Evolutionary conservation across 2,113 vertebrate species (phyloP).

Genomic region (Daboia siamensis): DNA sequence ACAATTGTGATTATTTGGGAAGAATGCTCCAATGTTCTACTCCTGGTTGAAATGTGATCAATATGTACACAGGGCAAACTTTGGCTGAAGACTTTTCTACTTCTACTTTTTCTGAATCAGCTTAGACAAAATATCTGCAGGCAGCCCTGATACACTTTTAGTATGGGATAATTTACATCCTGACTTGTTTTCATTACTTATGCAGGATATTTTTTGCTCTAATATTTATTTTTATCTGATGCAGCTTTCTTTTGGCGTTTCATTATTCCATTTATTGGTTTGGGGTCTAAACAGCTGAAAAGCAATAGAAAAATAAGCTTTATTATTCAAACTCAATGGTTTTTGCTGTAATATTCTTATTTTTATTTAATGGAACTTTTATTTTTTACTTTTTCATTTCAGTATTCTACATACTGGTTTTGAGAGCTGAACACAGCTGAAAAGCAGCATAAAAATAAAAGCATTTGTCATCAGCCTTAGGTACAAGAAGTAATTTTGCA

Average conservation of each 20-base stretch:
- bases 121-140: background rate
- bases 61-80: background rate
- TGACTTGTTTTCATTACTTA: background rate
- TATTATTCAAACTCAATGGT: background rate
- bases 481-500: background rate
- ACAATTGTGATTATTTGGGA: background rate
- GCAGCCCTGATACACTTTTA: background rate
- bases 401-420: background rate
- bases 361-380: background rate
- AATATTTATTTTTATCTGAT: background rate
- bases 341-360: background rate
- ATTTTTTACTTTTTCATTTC: background rate
- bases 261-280: background rate
- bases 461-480: background rate
- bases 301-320: background rate
- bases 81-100: background rate
- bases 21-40: background rate
- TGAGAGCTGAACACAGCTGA: background rate
- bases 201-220: background rate
- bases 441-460: background rate
- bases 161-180: background rate
- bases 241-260: background rate
- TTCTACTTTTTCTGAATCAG: background rate
- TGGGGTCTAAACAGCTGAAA: background rate
- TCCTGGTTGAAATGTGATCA: background rate